phyloP scores from a whole-genome alignment of 2,888 invertebrate genomes.

The Macaria notata region DNA sequence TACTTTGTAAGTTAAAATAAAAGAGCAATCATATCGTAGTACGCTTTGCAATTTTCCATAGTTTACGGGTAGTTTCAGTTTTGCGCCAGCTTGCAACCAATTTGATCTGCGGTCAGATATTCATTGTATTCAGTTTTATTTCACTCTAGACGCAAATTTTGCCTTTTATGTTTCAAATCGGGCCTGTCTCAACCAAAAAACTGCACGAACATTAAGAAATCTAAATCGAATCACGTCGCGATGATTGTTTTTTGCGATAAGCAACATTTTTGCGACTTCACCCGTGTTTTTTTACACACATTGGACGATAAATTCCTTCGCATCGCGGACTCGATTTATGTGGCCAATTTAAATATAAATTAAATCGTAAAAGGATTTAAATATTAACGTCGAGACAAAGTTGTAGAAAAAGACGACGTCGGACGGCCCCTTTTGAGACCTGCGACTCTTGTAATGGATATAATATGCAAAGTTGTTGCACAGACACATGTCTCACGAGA shows the following conservation, averaged over 20 bases:
- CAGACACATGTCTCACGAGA: not conserved
- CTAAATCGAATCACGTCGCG: slow-evolving; percentile 73
- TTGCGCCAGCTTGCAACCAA: slow-evolving; percentile 31
- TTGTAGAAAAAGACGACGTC: slow-evolving; percentile 16
- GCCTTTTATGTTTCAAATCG: slow-evolving; percentile 55
- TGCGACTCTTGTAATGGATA: not conserved
- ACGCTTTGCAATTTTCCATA: too few species aligned
- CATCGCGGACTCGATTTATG: slow-evolving; percentile 31
- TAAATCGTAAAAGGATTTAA: slow-evolving; percentile 33
- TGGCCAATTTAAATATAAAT: slow-evolving; percentile 36
- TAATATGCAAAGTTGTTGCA: not conserved
- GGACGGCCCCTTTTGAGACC: slow-evolving; percentile 9
- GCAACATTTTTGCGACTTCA: slow-evolving; percentile 46
- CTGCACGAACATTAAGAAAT: slow-evolving; percentile 48
- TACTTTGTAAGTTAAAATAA: too few species aligned
- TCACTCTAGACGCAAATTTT: slow-evolving; percentile 48
- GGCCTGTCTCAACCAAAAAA: slow-evolving; percentile 48
- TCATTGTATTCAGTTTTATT: slow-evolving; percentile 52
- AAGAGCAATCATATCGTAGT: too few species aligned
- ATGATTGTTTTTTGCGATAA: slow-evolving; percentile 62
- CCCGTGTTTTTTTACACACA: slow-evolving; percentile 28
- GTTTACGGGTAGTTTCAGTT: too few species aligned
- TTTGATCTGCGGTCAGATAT: slow-evolving; percentile 55
- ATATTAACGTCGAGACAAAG: slow-evolving; percentile 21
- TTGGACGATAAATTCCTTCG: slow-evolving; percentile 33